A percentile compares a stretch with the other conserved stretches of the same genome.
phyloP scores from a whole-genome alignment of 1,140 invertebrate genomes.

The Ridgeia piscesae region DNA sequence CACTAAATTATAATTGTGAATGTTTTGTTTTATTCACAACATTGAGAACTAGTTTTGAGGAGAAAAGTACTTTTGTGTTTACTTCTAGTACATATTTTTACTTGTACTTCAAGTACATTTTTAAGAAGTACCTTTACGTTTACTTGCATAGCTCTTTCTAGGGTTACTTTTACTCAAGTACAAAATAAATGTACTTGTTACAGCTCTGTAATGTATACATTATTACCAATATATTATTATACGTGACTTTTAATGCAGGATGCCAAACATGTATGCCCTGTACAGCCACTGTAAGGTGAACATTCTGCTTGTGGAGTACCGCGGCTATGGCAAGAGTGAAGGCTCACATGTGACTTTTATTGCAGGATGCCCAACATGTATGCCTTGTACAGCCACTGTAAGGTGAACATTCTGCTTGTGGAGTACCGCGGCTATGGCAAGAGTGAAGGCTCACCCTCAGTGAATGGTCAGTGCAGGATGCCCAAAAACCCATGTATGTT shows the following conservation, averaged over 20 bases:
- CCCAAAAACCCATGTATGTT: no score
- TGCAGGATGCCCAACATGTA: slow-evolving; percentile 72
- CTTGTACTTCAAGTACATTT: no score
- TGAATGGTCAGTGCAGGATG: slow-evolving; percentile 63
- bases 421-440: slow-evolving; percentile 93
- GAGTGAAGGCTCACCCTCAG: slow-evolving; percentile 84
- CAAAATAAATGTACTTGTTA: no score
- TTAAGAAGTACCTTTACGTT: no score
- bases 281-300: slow-evolving; percentile 81
- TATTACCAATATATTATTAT: slow-evolving; percentile 89
- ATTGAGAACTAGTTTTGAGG: no score
- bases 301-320: slow-evolving; percentile 86
- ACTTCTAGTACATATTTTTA: no score
- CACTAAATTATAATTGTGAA: no score
- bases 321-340: slow-evolving; percentile 91
- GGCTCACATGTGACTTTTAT: slow-evolving; percentile 66
- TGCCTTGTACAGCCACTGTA: slow-evolving; percentile 76
- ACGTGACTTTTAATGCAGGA: slow-evolving; percentile 52
- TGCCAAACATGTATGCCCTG: slow-evolving; percentile 76
- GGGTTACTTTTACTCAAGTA: no score
- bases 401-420: slow-evolving; percentile 84
- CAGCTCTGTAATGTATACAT: slow-evolving; percentile 80
- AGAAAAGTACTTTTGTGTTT: no score
- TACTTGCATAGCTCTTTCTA: no score
- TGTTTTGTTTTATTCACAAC: no score